These are phyloP conservation scores for Pangasius sanitwongsei DNA, from an alignment of 2,797 vertebrate species.

Conservation along the genomic window DNA sequence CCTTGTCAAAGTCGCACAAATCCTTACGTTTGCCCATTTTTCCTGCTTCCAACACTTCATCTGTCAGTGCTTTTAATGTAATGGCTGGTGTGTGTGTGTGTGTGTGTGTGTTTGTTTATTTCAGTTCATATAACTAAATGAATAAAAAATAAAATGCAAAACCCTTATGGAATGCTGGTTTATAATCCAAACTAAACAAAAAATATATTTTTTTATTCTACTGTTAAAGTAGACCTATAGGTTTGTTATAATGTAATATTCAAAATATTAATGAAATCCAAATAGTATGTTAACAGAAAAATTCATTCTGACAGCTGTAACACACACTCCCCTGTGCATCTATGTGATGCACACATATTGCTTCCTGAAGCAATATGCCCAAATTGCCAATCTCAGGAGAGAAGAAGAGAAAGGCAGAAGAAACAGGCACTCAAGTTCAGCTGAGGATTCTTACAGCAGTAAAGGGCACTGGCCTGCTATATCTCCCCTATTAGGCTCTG, in stretches of 20 bases:
- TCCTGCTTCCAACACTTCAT: too few relatives aligned
- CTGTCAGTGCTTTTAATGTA: too few relatives aligned
- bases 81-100: too few relatives aligned
- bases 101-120: too few relatives aligned
- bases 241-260: too few relatives aligned
- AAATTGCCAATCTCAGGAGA: constrained; percentile 16
- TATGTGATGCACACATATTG: neutral
- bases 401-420: neutral
- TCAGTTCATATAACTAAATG: too few relatives aligned
- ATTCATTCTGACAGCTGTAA: neutral
- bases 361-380: neutral
- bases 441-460: constrained; percentile 19
- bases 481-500: constrained; percentile 41
- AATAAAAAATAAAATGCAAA: too few relatives aligned
- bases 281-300: neutral
- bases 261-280: too few relatives aligned
- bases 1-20: too few relatives aligned
- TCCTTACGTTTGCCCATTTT: too few relatives aligned
- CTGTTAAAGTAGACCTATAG: too few relatives aligned
- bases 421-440: constrained; percentile 3
- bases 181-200: neutral
- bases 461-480: constrained; percentile 36
- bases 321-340: neutral
- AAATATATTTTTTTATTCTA: neutral
- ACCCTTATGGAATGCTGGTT: neutral